These are phyloP conservation scores for Nasonia vitripennis DNA, from an alignment of 1,140 invertebrate genomes.

Conservation along the genomic window DNA sequence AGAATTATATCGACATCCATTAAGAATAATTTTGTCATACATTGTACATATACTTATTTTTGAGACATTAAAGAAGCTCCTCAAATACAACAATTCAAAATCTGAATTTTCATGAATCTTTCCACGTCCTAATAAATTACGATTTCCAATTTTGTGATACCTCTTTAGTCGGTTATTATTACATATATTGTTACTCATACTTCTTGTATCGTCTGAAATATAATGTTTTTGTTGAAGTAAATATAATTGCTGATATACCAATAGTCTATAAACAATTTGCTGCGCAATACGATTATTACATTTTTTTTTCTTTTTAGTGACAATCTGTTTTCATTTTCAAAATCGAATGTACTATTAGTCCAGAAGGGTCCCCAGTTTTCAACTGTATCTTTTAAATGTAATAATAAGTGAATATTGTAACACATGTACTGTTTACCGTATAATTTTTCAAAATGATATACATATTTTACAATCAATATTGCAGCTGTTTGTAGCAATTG, in stretches of 20 bases:
- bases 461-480: conserved; percentile 39
- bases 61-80: not conserved
- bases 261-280: too few relatives aligned
- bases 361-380: conserved; percentile 39
- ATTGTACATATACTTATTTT: not conserved
- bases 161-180: too few relatives aligned
- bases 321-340: conserved; percentile 47
- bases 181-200: too few relatives aligned
- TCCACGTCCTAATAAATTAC: too few relatives aligned
- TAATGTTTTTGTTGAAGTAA: too few relatives aligned
- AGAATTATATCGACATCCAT: conserved; percentile 4
- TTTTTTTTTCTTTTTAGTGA: conserved; percentile 33
- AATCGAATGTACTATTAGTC: conserved; percentile 42
- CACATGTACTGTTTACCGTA: too few relatives aligned
- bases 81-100: not conserved
- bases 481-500: not conserved
- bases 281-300: not conserved
- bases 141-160: too few relatives aligned
- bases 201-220: too few relatives aligned
- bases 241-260: too few relatives aligned
- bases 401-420: too few relatives aligned
- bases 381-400: conserved; percentile 4
- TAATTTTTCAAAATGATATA: too few relatives aligned
- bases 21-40: conserved; percentile 3
- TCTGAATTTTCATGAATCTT: too few relatives aligned